Conservation (phyloP, 1,140 invertebrate species). For the Venustaconcha ellipsiformis region DNA sequence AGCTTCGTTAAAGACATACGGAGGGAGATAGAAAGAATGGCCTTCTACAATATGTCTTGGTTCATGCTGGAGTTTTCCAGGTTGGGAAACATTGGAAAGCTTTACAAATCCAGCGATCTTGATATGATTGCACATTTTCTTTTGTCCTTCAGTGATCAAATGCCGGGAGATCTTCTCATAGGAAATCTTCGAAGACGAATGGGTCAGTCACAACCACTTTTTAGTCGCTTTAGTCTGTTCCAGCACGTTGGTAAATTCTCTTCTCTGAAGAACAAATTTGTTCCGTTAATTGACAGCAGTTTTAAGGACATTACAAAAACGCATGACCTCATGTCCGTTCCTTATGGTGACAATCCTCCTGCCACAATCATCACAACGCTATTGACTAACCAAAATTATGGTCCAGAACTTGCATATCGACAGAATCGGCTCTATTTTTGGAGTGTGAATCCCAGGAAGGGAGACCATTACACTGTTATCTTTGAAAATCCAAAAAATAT, state of each 20-base stretch:
- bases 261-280: conserved; percentile 47
- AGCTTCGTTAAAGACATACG: conserved; percentile 59
- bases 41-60: conserved; percentile 47
- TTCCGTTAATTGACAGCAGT: conserved; percentile 35
- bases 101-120: conserved; percentile 58
- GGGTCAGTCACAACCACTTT: conserved; percentile 35
- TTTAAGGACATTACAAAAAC: conserved; percentile 29
- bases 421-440: conserved; percentile 34
- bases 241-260: conserved; percentile 66
- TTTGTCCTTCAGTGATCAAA: conserved; percentile 58
- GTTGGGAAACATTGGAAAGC: conserved; percentile 67
- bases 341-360: conserved; percentile 37
- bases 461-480: conserved; percentile 31
- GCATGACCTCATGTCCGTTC: conserved; percentile 11
- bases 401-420: conserved; percentile 37
- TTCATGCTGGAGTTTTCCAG: conserved; percentile 61
- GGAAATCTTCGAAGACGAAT: conserved; percentile 43
- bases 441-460: conserved; percentile 25
- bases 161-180: conserved; percentile 64
- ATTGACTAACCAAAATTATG: conserved; percentile 14
- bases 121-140: conserved; percentile 51
- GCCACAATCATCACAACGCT: conserved; percentile 38
- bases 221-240: conserved; percentile 55
- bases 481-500: conserved; percentile 38
- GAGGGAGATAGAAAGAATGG: conserved; percentile 39